A percentile compares a stretch with the other conserved stretches of the same genome.
These are phyloP conservation scores for Xiphorhynchus elegans DNA, from an alignment of 2,113 vertebrate genomes.

Conservation along the genomic window DNA sequence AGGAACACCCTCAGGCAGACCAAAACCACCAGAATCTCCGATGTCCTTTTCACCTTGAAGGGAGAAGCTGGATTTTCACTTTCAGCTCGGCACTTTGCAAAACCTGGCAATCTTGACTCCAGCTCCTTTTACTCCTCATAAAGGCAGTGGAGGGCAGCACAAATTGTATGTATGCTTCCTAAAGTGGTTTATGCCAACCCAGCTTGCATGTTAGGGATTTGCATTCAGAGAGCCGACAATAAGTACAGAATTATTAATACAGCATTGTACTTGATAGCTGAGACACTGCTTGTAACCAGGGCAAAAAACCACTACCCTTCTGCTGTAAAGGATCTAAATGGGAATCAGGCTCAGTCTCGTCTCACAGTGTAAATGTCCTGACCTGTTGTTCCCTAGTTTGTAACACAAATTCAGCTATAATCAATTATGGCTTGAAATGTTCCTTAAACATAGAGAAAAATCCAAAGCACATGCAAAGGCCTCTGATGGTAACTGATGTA, in stretches of 20 bases:
- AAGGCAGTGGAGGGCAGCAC: slow-evolving; percentile 27
- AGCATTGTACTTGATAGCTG: neutral
- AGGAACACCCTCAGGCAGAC: neutral
- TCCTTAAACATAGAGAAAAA: slow-evolving; percentile 46
- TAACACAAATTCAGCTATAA: slow-evolving; percentile 60
- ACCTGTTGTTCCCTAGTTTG: slow-evolving; percentile 51
- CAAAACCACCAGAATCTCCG: neutral
- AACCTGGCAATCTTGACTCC: slow-evolving; percentile 23
- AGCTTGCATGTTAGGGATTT: neutral
- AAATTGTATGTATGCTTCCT: neutral
- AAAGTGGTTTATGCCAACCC: neutral
- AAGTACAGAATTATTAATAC: slow-evolving; percentile 57
- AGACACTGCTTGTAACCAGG: slow-evolving; percentile 26
- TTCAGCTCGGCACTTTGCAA: neutral
- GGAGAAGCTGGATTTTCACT: slow-evolving; percentile 25
- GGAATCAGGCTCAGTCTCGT: slow-evolving; percentile 19
- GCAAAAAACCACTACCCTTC: slow-evolving; percentile 7
- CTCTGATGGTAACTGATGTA: neutral
- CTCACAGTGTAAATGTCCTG: slow-evolving; percentile 6
- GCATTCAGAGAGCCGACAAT: slow-evolving; percentile 13
- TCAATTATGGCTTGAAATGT: slow-evolving; percentile 57
- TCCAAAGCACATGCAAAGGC: slow-evolving; percentile 16
- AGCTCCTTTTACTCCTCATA: neutral
- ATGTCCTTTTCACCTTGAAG: slow-evolving; percentile 56
- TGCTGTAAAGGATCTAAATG: slow-evolving; percentile 39